Conservation (phyloP, 2,888 invertebrate genomes). For the Papilio elwesi region DNA sequence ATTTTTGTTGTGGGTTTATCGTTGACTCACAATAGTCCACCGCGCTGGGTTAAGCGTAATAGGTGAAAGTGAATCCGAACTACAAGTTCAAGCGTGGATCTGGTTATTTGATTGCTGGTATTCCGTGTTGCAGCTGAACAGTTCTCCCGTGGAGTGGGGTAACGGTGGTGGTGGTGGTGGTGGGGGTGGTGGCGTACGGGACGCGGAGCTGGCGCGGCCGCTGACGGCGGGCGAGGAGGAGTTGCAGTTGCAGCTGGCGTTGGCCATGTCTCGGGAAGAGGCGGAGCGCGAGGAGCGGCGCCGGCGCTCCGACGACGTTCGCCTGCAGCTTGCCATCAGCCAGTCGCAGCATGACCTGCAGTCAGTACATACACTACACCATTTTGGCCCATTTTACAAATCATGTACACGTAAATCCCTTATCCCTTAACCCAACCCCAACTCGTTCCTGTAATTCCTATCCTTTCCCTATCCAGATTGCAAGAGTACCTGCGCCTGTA, state of each 20-base stretch:
- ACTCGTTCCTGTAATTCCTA: conserved; percentile 25
- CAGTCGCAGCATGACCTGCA: conserved; percentile 97
- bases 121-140: conserved; percentile 50
- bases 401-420: background rate
- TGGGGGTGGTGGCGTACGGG: conserved; percentile 75
- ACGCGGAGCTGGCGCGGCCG: conserved; percentile 96
- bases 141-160: conserved; percentile 50
- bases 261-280: conserved; percentile 99
- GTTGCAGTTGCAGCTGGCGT: conserved; percentile 97
- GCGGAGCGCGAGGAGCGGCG: conserved; percentile 98
- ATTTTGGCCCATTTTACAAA: background rate
- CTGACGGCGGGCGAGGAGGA: conserved; percentile 99
- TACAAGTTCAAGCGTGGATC: too few relatives aligned
- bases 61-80: too few relatives aligned
- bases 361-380: conserved; percentile 74
- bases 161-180: conserved; percentile 76
- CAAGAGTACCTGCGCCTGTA: conserved; percentile 39
- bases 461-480: conserved; percentile 40
- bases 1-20: too few relatives aligned
- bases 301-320: conserved; percentile 96
- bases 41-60: too few relatives aligned
- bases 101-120: too few relatives aligned
- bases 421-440: conserved; percentile 36
- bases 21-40: too few relatives aligned
- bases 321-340: conserved; percentile 96